Conservation (phyloP, 2,888 invertebrate species). For the Calameuta filiformis region DNA sequence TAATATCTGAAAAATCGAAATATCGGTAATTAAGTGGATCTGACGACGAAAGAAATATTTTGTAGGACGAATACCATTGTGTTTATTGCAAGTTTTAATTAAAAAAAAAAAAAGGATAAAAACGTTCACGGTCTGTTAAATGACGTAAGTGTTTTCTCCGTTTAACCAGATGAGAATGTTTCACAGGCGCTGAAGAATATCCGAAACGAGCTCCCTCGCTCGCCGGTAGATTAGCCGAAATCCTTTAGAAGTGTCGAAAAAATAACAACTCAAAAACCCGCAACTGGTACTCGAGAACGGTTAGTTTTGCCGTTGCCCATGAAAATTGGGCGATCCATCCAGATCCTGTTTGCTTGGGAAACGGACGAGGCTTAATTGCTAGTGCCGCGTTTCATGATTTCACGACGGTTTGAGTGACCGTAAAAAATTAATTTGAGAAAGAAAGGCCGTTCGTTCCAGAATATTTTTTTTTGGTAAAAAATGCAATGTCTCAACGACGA, state of each 20-base stretch:
- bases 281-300: conserved; percentile 20
- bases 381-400: not conserved
- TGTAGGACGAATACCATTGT: not conserved
- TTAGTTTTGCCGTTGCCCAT: conserved; percentile 30
- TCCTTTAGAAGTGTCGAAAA: conserved; percentile 38
- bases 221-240: conserved; percentile 43
- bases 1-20: not conserved
- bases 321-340: conserved; percentile 39
- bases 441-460: not conserved
- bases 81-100: not conserved
- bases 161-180: not conserved
- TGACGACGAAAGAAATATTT: not conserved
- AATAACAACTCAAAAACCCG: not conserved
- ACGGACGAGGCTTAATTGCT: conserved; percentile 7
- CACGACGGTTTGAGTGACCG: not conserved
- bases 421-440: not conserved
- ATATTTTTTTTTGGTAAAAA: not conserved
- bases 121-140: conserved; percentile 20
- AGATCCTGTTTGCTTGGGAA: conserved; percentile 20
- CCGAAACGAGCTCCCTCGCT: conserved; percentile 17
- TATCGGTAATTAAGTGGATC: too few relatives aligned
- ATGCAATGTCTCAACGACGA: too few relatives aligned
- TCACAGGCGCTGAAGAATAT: conserved; percentile 8
- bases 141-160: conserved; percentile 13
- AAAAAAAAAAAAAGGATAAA: not conserved